A percentile compares a stretch with the other conserved stretches of the same genome.
Evolutionary conservation across 2,113 vertebrate genomes (phyloP).

Genomic region (Stercorarius parasiticus): DNA sequence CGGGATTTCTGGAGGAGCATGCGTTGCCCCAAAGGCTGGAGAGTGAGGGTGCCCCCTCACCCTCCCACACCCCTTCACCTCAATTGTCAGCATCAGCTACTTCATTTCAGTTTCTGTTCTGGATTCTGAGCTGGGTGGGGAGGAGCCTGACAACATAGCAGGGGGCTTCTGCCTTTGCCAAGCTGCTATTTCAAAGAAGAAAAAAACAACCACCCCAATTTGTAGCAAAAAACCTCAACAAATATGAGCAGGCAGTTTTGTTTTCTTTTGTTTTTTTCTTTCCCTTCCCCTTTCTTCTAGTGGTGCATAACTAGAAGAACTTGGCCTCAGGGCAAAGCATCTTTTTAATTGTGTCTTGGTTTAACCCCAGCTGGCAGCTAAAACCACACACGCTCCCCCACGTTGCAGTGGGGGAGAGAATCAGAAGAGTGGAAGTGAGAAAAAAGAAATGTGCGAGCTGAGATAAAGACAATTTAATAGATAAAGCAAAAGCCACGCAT

Average conservation of each 20-base stretch:
- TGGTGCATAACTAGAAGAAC: neutral
- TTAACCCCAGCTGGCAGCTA: neutral
- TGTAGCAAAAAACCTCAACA: neutral
- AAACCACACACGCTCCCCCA: neutral
- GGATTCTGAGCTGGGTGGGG: fast-evolving
- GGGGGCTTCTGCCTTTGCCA: neutral
- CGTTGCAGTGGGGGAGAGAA: neutral
- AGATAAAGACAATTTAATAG: neutral
- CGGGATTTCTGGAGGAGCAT: neutral
- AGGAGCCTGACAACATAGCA: neutral
- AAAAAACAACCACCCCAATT: neutral
- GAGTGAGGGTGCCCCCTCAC: neutral
- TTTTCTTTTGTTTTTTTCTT: neutral
- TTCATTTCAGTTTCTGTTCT: neutral
- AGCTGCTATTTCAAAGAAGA: neutral
- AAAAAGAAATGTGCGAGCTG: neutral
- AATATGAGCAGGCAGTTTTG: neutral
- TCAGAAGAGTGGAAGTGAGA: neutral
- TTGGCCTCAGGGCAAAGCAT: neutral
- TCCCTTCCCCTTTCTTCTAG: neutral
- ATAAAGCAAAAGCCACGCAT: neutral
- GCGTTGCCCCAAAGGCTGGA: fast-evolving
- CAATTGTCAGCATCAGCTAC: fast-evolving
- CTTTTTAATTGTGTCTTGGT: neutral
- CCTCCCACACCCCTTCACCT: too few species aligned